phyloP scores from a whole-genome alignment of 2,797 vertebrate species.

The Spheniscus humboldti region DNA sequence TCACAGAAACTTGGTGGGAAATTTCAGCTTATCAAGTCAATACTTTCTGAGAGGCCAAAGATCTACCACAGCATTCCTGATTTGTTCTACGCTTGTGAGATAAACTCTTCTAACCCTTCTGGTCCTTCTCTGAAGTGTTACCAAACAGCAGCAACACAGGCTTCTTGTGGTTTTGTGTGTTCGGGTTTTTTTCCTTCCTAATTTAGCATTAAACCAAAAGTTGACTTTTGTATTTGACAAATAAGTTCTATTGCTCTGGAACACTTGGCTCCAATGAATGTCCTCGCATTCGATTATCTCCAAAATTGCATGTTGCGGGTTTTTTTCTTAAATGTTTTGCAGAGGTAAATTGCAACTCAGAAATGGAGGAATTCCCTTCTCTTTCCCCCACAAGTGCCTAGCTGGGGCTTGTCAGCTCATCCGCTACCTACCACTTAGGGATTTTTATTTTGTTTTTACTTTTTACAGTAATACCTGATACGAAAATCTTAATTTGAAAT shows the following conservation, averaged over 20 bases:
- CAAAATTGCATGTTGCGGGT: background rate
- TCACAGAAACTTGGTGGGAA: background rate
- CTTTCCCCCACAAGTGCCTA: background rate
- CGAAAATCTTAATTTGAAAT: no score
- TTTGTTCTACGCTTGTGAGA: background rate
- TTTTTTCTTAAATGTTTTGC: background rate
- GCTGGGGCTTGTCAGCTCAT: no score
- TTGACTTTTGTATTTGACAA: background rate
- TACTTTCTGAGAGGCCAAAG: background rate
- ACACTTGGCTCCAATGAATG: background rate
- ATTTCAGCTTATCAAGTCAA: background rate
- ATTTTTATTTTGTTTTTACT: no score
- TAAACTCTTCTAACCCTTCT: background rate
- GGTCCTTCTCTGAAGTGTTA: background rate
- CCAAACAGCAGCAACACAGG: background rate
- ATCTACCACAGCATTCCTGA: background rate
- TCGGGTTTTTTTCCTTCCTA: background rate
- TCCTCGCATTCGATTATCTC: background rate
- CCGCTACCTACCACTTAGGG: no score
- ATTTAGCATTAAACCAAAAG: background rate
- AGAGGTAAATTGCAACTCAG: background rate
- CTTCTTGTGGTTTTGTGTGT: fast-evolving
- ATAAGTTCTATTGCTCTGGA: background rate
- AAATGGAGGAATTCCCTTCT: background rate
- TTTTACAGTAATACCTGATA: no score